Evolutionary conservation across 2,888 invertebrate species (phyloP).

Genomic region (Taphrorychus bicolor): DNA sequence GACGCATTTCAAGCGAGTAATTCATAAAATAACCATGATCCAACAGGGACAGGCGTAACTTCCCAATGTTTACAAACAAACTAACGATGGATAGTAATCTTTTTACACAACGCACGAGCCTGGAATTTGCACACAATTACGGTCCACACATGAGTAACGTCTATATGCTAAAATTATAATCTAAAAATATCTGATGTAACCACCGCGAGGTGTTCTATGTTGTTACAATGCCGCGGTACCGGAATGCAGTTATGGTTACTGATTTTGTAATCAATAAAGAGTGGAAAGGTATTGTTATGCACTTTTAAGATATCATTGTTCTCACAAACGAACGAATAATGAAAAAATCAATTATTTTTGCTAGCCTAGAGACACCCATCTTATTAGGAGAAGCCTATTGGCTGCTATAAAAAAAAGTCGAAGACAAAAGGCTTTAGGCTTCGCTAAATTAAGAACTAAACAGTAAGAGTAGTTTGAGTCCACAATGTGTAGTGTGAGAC

Average conservation of each 20-base stretch:
- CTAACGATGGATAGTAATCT: neutral
- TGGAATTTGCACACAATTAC: constrained; percentile 23
- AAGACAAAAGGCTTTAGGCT: no score
- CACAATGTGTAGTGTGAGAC: no score
- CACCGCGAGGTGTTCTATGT: neutral
- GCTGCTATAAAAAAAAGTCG: no score
- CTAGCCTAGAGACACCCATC: no score
- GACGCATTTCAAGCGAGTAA: neutral
- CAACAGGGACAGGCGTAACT: neutral
- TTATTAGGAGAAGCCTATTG: no score
- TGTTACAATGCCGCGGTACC: neutral
- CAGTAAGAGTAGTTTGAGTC: no score
- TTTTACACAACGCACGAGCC: constrained; percentile 2
- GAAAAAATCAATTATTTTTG: no score
- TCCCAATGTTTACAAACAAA: constrained; percentile 19
- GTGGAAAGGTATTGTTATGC: no score
- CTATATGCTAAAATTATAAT: constrained; percentile 21
- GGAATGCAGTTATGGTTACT: neutral
- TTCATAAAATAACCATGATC: neutral
- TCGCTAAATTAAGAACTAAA: no score
- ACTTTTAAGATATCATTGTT: no score
- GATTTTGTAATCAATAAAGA: no score
- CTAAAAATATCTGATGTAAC: constrained; percentile 18
- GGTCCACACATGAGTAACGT: constrained; percentile 17
- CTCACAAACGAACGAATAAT: no score